These are phyloP conservation scores for Drosophila jambulina DNA, from an alignment of 1,140 invertebrate genomes.

Conservation along the genomic window DNA sequence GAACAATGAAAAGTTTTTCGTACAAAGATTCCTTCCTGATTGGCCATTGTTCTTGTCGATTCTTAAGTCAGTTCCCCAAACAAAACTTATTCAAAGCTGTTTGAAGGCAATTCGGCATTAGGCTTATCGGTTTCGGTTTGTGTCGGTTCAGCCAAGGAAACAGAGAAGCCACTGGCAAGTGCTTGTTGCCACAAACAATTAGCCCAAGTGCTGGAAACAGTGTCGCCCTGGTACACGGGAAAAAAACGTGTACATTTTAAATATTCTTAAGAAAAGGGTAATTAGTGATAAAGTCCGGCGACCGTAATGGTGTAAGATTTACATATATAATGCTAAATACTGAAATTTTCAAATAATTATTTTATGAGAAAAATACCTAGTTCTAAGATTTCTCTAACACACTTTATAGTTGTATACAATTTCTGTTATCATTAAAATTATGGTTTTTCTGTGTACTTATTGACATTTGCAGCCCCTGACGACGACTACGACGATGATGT, in stretches of 20 bases:
- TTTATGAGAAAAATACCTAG: no score
- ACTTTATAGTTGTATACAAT: no score
- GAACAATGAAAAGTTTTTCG: slow-evolving; percentile 30
- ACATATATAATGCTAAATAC: no score
- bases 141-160: slow-evolving; percentile 27
- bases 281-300: no score
- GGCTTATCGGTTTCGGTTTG: slow-evolving; percentile 33
- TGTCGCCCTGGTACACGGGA: neutral
- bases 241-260: neutral
- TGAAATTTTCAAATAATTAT: neutral
- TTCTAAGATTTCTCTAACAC: no score
- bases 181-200: slow-evolving; percentile 70
- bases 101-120: slow-evolving; percentile 23
- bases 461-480: slow-evolving; percentile 20
- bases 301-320: no score
- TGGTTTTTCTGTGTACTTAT: slow-evolving; percentile 7
- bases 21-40: slow-evolving; percentile 27
- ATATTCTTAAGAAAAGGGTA: neutral
- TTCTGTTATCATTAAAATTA: neutral
- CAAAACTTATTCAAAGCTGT: slow-evolving; percentile 39
- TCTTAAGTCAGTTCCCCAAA: slow-evolving; percentile 12
- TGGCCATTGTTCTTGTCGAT: slow-evolving; percentile 35
- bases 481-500: slow-evolving; percentile 16
- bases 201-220: slow-evolving; percentile 66
- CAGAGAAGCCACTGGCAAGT: slow-evolving; percentile 33